Conservation (phyloP, 2,888 invertebrate species). For the Myopa tessellatipennis region DNA sequence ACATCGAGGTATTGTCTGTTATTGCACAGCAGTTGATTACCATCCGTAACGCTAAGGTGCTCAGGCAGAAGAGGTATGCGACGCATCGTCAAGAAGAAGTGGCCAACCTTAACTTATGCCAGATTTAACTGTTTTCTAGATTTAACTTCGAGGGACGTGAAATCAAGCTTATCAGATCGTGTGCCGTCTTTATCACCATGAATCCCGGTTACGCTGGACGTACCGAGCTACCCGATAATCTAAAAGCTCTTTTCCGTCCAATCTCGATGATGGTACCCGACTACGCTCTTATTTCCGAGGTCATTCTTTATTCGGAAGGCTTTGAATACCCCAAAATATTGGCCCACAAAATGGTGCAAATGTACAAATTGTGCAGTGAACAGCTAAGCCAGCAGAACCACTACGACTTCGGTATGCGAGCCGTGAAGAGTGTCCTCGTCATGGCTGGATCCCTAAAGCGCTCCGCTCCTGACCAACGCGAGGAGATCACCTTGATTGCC, state of each 20-base stretch:
- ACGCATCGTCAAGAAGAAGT: background rate
- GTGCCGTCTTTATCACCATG: conserved; percentile 92
- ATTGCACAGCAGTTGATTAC: conserved; percentile 91
- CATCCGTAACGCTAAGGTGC: conserved; percentile 86
- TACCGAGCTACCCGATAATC: conserved; percentile 88
- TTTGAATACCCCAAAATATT: conserved; percentile 88
- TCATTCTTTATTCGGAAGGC: conserved; percentile 92
- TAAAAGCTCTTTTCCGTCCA: conserved; percentile 88
- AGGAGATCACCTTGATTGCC: conserved; percentile 85
- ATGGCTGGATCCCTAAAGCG: conserved; percentile 93
- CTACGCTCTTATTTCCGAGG: conserved; percentile 89
- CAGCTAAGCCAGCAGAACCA: conserved; percentile 92
- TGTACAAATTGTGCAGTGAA: conserved; percentile 92
- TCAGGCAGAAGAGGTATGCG: conserved; percentile 69
- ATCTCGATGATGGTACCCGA: conserved; percentile 94
- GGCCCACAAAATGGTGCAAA: conserved; percentile 92
- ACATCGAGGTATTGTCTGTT: conserved; percentile 89
- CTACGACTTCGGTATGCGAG: conserved; percentile 94
- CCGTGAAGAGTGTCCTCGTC: conserved; percentile 91
- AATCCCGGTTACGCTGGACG: conserved; percentile 92
- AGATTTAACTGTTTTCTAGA: conserved; percentile 60
- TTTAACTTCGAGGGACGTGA: conserved; percentile 92
- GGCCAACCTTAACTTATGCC: background rate
- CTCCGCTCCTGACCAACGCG: conserved; percentile 84
- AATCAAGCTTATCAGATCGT: conserved; percentile 82